Conservation (phyloP, 2,888 invertebrate species). For the Cephus nigrinus region DNA sequence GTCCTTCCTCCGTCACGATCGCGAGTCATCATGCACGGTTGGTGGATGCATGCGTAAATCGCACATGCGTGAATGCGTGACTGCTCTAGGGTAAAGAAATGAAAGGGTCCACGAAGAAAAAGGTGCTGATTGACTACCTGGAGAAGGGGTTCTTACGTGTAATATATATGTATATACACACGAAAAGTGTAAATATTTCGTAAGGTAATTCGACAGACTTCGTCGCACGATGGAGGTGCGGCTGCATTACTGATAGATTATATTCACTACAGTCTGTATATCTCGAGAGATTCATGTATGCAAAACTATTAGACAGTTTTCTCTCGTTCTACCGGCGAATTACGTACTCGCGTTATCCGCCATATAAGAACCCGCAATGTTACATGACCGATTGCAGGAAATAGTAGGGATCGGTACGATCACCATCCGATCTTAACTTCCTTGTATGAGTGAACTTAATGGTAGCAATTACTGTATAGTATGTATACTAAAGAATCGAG, state of each 20-base stretch:
- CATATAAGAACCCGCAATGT: background rate
- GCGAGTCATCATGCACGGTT: background rate
- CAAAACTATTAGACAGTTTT: background rate
- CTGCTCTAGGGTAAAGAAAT: background rate
- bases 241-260: background rate
- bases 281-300: background rate
- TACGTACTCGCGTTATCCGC: background rate
- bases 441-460: background rate
- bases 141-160: background rate
- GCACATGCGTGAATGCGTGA: background rate
- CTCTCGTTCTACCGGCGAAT: background rate
- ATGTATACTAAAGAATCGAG: background rate
- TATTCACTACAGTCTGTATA: background rate
- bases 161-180: background rate
- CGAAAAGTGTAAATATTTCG: background rate
- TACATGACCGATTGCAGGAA: background rate
- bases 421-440: background rate
- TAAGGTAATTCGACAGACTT: background rate
- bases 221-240: background rate
- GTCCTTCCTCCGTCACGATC: background rate
- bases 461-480: background rate
- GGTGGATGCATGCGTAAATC: background rate
- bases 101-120: background rate
- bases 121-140: background rate
- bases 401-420: background rate